Evolutionary conservation across 64 coral and sea anemone species (phyloP).

Genomic region (Pachyseris speciosa): DNA sequence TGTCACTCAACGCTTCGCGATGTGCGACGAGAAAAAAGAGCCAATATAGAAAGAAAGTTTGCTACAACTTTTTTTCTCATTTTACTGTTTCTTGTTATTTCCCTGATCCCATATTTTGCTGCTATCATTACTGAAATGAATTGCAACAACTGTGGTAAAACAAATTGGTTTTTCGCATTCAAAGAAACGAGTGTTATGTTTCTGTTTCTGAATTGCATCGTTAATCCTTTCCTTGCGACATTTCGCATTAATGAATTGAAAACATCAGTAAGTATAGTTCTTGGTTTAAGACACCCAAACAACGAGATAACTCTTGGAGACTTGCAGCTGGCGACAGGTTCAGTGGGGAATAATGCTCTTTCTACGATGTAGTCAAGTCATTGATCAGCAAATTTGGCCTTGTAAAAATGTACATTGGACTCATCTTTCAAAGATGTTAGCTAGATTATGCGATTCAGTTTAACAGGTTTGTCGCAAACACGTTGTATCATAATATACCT

Average conservation of each 20-base stretch:
- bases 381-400: no score
- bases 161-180: background rate
- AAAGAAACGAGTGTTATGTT: background rate
- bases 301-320: no score
- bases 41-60: background rate
- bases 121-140: background rate
- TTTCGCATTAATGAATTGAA: slow-evolving; percentile 4
- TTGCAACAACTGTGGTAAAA: background rate
- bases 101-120: slow-evolving; percentile 11
- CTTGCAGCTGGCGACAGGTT: no score
- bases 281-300: background rate
- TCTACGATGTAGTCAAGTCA: no score
- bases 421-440: no score
- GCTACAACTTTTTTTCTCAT: background rate
- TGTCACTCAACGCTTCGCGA: background rate
- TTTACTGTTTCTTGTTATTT: background rate
- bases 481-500: no score
- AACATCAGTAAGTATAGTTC: background rate
- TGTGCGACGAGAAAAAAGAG: background rate
- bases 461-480: no score
- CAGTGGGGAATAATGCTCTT: no score
- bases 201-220: background rate
- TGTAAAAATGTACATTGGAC: no score
- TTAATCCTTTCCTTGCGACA: background rate
- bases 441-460: no score